Evolutionary conservation across 1,140 invertebrate genomes (phyloP).

Genomic region (Diprion similis): DNA sequence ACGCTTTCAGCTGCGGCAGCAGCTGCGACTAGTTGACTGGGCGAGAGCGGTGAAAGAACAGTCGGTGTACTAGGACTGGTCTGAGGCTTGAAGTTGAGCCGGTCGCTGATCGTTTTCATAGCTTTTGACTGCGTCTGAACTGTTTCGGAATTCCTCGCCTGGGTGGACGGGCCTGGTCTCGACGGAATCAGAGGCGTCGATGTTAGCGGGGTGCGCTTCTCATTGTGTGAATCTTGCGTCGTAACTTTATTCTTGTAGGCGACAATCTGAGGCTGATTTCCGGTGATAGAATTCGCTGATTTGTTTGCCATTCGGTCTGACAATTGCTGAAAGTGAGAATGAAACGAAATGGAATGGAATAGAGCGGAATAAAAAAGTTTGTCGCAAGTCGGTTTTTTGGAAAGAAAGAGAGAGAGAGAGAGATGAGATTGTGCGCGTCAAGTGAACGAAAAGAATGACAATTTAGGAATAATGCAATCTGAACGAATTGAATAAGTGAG

Average conservation of each 20-base stretch:
- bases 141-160: neutral
- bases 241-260: neutral
- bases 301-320: neutral
- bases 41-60: neutral
- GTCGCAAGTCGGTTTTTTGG: neutral
- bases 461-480: neutral
- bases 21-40: neutral
- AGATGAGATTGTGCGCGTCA: neutral
- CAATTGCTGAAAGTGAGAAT: neutral
- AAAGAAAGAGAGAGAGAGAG: neutral
- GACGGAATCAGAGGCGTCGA: neutral
- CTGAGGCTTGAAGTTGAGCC: neutral
- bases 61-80: neutral
- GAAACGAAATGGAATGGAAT: neutral
- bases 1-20: neutral
- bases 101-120: neutral
- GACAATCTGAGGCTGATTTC: neutral
- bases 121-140: neutral
- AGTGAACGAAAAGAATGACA: neutral
- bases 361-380: neutral
- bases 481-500: no score
- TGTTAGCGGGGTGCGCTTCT: neutral
- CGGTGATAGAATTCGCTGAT: neutral
- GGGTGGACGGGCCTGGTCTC: neutral
- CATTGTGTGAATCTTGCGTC: neutral